Evolutionary conservation across 2,797 vertebrate genomes (phyloP).

Genomic region (Channallabes apus): DNA sequence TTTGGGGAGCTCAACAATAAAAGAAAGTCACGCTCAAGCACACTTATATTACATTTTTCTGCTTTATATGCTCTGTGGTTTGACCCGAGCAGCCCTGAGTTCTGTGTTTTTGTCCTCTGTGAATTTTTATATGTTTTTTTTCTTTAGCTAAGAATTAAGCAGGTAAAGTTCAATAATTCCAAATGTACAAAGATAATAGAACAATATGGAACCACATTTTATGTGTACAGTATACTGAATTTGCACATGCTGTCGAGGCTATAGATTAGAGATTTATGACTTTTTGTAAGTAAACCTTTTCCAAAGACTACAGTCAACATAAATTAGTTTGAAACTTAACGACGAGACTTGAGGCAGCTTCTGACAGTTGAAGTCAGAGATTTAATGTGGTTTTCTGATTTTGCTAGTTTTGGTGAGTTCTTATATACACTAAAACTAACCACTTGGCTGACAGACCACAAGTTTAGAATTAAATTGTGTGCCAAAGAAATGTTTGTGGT

Average conservation of each 20-base stretch:
- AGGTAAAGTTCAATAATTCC: not conserved
- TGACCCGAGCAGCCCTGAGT: slow-evolving; percentile 1
- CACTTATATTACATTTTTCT: not conserved
- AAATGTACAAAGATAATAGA: not conserved
- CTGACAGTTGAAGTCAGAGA: no score
- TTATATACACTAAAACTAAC: not conserved
- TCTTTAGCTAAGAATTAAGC: not conserved
- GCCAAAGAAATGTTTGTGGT: not conserved
- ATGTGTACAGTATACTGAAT: no score
- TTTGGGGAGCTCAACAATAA: not conserved
- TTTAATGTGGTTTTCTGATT: not conserved
- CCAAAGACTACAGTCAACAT: not conserved
- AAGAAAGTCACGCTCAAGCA: slow-evolving; percentile 7
- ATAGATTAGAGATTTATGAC: not conserved
- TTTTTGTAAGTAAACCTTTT: not conserved
- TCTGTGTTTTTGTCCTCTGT: not conserved
- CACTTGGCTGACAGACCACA: not conserved
- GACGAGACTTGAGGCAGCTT: not conserved
- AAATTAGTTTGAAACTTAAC: not conserved
- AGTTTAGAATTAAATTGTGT: not conserved
- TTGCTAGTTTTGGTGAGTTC: not conserved
- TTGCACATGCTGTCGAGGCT: not conserved
- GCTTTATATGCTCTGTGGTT: not conserved
- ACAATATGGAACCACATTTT: not conserved
- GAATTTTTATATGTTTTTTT: not conserved